Percentiles rank a stretch among this genome's conserved stretches.
phyloP scores from a whole-genome alignment of 2,888 invertebrate species.

The Mamestra brassicae region DNA sequence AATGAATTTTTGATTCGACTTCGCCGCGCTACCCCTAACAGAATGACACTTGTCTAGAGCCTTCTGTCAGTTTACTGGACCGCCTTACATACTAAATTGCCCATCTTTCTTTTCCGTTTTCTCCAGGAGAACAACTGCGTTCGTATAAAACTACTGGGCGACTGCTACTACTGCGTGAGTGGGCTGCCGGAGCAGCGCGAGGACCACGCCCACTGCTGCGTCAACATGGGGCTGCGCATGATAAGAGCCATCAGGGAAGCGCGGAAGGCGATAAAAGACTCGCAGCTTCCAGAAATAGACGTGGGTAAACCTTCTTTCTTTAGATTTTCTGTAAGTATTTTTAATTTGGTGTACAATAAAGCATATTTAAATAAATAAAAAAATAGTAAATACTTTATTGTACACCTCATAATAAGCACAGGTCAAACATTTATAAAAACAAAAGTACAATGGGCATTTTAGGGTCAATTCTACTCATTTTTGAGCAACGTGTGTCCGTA shows the following conservation, averaged over 20 bases:
- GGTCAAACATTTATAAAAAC: no score
- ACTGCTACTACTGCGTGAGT: slow-evolving; percentile 98
- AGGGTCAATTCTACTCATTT: no score
- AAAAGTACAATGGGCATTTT: no score
- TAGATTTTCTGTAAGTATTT: no score
- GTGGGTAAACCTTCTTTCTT: slow-evolving; percentile 62
- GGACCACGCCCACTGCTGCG: slow-evolving; percentile 97
- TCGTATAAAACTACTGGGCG: slow-evolving; percentile 96
- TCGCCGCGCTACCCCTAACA: no score
- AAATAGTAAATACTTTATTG: no score
- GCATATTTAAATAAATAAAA: no score
- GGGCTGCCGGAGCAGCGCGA: slow-evolving; percentile 94
- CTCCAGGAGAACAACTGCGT: slow-evolving; percentile 96
- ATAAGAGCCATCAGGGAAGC: slow-evolving; percentile 97
- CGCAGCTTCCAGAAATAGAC: background rate
- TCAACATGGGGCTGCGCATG: slow-evolving; percentile 99
- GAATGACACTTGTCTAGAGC: background rate
- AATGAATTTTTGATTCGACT: no score
- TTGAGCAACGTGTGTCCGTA: no score
- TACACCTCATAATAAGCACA: no score
- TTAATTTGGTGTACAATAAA: no score
- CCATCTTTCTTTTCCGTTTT: background rate
- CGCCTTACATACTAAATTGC: background rate
- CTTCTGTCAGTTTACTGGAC: background rate
- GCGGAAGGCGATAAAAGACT: slow-evolving; percentile 58